Conservation (phyloP, 1,140 invertebrate genomes). For the Zaprionus vittiger region DNA sequence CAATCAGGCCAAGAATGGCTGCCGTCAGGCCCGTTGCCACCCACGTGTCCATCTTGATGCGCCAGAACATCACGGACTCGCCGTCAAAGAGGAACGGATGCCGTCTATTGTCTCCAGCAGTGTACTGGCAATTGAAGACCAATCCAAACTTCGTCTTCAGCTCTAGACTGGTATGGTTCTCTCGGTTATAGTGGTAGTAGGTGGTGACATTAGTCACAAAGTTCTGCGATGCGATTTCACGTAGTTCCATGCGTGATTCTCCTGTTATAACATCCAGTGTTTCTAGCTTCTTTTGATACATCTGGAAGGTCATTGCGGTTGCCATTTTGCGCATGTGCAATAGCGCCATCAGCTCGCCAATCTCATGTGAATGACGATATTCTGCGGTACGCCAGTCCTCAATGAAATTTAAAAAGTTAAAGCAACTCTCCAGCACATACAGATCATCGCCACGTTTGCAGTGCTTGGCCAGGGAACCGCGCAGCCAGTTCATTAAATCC, state of each 20-base stretch:
- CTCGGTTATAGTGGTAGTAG: slow-evolving; percentile 79
- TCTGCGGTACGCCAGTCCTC: slow-evolving; percentile 76
- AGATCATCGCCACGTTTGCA: slow-evolving; percentile 73
- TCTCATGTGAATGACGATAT: slow-evolving; percentile 54
- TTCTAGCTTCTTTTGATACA: slow-evolving; percentile 74
- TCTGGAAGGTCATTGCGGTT: slow-evolving; percentile 72
- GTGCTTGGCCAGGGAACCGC: slow-evolving; percentile 68
- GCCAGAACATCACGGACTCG: slow-evolving; percentile 83
- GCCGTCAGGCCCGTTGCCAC: slow-evolving; percentile 85
- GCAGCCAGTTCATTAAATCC: slow-evolving; percentile 74
- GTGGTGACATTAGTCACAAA: slow-evolving; percentile 78
- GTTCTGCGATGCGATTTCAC: slow-evolving; percentile 77
- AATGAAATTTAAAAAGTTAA: slow-evolving; percentile 76
- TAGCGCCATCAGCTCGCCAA: slow-evolving; percentile 54
- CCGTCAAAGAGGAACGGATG: slow-evolving; percentile 81
- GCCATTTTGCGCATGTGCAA: slow-evolving; percentile 71
- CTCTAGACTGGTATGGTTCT: slow-evolving; percentile 73
- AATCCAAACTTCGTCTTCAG: slow-evolving; percentile 79
- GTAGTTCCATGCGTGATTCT: slow-evolving; percentile 63
- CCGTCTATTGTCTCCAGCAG: slow-evolving; percentile 68
- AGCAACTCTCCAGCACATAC: slow-evolving; percentile 70
- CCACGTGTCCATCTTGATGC: slow-evolving; percentile 85
- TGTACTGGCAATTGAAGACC: slow-evolving; percentile 81
- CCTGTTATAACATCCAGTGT: slow-evolving; percentile 60
- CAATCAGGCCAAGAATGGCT: slow-evolving; percentile 84